Percentiles rank a stretch among this genome's conserved stretches.
Evolutionary conservation across 1,140 invertebrate genomes (phyloP).

Genomic region (Tigriopus japonicus): DNA sequence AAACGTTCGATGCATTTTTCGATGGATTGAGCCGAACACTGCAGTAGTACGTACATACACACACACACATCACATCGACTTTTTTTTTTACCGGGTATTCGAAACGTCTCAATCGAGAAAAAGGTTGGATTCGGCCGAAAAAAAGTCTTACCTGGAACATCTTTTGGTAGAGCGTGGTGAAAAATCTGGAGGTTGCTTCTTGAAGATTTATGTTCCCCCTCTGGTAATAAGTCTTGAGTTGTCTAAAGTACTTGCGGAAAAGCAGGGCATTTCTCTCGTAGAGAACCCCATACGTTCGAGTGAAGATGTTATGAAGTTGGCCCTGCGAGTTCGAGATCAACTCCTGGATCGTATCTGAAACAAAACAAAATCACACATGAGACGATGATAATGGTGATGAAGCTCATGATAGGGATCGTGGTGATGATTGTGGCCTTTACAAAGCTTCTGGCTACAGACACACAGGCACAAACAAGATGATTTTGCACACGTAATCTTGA

Average conservation of each 20-base stretch:
- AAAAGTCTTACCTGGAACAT: conserved; percentile 67
- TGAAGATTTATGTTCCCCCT: conserved; percentile 59
- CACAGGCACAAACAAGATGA: too few relatives aligned
- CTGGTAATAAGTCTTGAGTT: conserved; percentile 72
- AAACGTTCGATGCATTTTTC: too few relatives aligned
- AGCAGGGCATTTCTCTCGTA: conserved; percentile 40
- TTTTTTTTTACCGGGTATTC: neutral
- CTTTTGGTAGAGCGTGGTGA: conserved; percentile 74
- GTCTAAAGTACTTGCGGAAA: conserved; percentile 51
- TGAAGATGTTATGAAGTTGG: conserved; percentile 85
- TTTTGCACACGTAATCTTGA: too few relatives aligned
- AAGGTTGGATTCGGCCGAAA: neutral
- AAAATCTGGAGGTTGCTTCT: conserved; percentile 76
- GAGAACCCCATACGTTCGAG: conserved; percentile 76
- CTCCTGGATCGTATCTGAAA: conserved; percentile 62
- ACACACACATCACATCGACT: neutral
- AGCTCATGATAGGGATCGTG: too few relatives aligned
- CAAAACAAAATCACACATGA: conserved; percentile 11
- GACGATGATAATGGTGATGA: too few relatives aligned
- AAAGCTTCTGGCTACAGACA: too few relatives aligned
- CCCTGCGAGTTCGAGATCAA: conserved; percentile 57
- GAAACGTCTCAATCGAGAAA: too few relatives aligned
- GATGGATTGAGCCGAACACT: too few relatives aligned
- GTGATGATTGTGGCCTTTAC: too few relatives aligned
- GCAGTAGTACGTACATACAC: neutral